A percentile compares a stretch with the other conserved stretches of the same genome.
These are phyloP conservation scores for Listronotus oregonensis DNA, from an alignment of 1,140 invertebrate genomes.

Conservation along the genomic window DNA sequence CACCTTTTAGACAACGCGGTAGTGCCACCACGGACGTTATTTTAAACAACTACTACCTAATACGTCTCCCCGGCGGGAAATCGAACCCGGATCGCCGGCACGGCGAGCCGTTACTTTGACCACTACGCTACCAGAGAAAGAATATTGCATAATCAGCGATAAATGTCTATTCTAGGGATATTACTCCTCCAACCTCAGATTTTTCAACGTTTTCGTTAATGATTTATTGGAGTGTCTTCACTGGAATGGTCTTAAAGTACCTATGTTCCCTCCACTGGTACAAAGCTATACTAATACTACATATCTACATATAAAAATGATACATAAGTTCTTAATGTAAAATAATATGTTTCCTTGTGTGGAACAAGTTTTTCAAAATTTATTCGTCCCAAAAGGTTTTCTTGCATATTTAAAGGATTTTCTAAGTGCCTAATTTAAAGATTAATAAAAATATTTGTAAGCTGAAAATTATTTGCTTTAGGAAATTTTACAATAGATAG, in stretches of 20 bases:
- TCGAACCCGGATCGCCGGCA: no score
- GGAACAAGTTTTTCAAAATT: background rate
- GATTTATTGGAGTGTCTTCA: background rate
- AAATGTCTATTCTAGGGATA: background rate
- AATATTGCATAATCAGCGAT: no score
- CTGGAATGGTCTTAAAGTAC: background rate
- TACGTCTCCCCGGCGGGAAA: no score
- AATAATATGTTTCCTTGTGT: background rate
- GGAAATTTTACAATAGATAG: background rate
- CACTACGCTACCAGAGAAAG: no score
- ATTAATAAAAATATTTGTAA: constrained; percentile 2
- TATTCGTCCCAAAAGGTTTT: background rate
- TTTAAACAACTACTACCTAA: no score
- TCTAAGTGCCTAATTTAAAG: constrained; percentile 3
- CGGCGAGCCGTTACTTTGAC: no score
- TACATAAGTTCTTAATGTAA: background rate
- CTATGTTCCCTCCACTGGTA: constrained; percentile 10
- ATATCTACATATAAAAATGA: background rate
- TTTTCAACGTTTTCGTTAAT: background rate
- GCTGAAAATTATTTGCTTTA: background rate
- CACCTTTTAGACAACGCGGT: no score
- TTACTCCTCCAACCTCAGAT: constrained; percentile 6
- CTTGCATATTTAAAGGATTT: constrained; percentile 2
- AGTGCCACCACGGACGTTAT: no score
- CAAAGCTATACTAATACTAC: background rate